Conservation (phyloP, 2,113 vertebrate species). For the Xenotilapia leptura region DNA sequence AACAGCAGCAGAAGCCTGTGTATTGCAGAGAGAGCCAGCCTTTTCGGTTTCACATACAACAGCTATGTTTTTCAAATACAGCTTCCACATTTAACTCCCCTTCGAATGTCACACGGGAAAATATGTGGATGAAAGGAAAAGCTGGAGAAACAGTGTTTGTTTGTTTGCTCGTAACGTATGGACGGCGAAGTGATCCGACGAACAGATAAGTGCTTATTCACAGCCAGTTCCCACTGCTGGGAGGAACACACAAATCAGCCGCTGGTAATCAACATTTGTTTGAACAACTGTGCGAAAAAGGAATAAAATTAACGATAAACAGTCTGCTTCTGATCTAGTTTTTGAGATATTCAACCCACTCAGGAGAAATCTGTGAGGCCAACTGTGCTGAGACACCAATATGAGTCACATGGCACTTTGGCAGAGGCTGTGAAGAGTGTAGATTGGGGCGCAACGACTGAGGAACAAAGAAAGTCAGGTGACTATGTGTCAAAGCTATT, state of each 20-base stretch:
- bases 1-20: not conserved
- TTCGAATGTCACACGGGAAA: not conserved
- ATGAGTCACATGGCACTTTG: conserved; percentile 1
- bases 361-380: not conserved
- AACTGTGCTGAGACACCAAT: not conserved
- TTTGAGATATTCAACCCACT: not conserved
- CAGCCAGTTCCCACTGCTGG: not conserved
- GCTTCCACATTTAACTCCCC: not conserved
- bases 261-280: not conserved
- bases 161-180: not conserved
- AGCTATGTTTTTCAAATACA: conserved; percentile 19
- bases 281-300: not conserved
- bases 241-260: conserved; percentile 2
- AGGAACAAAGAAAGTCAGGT: not conserved
- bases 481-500: not conserved
- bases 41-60: not conserved
- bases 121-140: not conserved
- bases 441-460: not conserved
- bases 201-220: not conserved
- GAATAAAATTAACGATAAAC: not conserved
- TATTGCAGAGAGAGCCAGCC: not conserved
- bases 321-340: not conserved
- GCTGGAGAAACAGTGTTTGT: not conserved
- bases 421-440: not conserved
- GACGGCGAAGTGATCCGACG: not conserved